Conservation (phyloP, 2,797 vertebrate genomes). For the Amblyraja radiata region DNA sequence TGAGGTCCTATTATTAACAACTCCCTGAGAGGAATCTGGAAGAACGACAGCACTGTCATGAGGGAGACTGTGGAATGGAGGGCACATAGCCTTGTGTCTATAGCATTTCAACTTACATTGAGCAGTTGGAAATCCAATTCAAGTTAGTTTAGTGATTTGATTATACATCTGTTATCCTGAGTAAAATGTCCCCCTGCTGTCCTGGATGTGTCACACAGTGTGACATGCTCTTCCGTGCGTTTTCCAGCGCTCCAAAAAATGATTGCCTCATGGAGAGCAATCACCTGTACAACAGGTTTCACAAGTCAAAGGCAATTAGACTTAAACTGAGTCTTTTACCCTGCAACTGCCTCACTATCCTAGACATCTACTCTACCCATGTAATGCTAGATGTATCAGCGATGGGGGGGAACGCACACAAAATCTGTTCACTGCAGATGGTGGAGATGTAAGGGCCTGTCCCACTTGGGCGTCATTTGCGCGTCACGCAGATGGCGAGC, state of each 20-base stretch:
- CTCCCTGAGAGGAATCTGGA: neutral
- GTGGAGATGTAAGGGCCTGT: no score
- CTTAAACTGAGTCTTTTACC: neutral
- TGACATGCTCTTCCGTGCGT: constrained; percentile 23
- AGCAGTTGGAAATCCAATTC: constrained; percentile 26
- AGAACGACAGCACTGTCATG: constrained; percentile 1
- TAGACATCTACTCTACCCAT: neutral
- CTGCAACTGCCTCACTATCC: neutral
- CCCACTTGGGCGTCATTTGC: no score
- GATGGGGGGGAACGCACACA: no score
- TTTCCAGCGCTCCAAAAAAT: neutral
- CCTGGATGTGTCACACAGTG: neutral
- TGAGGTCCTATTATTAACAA: constrained; percentile 19
- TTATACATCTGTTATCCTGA: constrained; percentile 26
- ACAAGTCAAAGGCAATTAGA: constrained; percentile 30
- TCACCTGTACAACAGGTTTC: constrained; percentile 24
- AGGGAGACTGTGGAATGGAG: neutral
- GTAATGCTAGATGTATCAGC: neutral
- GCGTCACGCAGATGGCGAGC: no score
- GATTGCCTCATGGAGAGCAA: constrained; percentile 18
- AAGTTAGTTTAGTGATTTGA: constrained; percentile 24
- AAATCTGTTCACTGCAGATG: no score
- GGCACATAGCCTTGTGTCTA: neutral
- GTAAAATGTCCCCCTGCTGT: constrained; percentile 9
- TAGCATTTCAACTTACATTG: constrained; percentile 19